These are phyloP conservation scores for Aramus guarauna DNA, from an alignment of 2,113 vertebrate genomes.

Conservation along the genomic window DNA sequence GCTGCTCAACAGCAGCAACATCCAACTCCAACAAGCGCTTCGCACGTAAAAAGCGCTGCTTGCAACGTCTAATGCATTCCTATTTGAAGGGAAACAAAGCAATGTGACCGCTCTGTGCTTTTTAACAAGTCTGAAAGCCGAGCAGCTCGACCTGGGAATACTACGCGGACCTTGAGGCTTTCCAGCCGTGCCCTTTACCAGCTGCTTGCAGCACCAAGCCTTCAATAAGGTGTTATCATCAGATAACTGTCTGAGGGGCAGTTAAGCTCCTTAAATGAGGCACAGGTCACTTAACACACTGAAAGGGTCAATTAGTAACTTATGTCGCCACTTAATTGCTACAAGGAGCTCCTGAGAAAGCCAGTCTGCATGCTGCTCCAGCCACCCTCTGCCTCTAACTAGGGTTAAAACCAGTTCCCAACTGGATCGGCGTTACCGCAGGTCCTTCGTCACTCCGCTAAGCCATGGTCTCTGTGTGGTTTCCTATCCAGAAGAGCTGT, in stretches of 20 bases:
- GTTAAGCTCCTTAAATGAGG: constrained; percentile 41
- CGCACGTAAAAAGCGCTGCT: not conserved
- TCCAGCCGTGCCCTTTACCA: not conserved
- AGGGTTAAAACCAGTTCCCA: not conserved
- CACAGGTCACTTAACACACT: constrained; percentile 58
- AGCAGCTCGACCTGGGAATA: not conserved
- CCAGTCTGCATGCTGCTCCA: not conserved
- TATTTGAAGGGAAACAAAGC: not conserved
- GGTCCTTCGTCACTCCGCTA: not conserved
- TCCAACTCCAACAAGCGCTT: not conserved
- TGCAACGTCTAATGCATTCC: fast-evolving
- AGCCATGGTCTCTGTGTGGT: fast-evolving
- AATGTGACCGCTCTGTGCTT: not conserved
- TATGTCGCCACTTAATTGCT: constrained; percentile 37
- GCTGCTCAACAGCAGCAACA: not conserved
- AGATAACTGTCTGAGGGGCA: constrained; percentile 14
- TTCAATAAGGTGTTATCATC: not conserved
- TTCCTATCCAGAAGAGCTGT: fast-evolving
- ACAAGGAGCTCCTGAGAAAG: constrained; percentile 23
- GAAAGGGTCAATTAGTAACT: constrained; percentile 61
- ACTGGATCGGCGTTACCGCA: fast-evolving
- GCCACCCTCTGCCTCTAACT: not conserved
- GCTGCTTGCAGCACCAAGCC: not conserved
- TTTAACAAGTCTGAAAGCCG: not conserved
- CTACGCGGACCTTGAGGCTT: not conserved